These are phyloP conservation scores for Temnothorax rugatulus DNA, from an alignment of 2,888 invertebrate genomes.

Conservation along the genomic window DNA sequence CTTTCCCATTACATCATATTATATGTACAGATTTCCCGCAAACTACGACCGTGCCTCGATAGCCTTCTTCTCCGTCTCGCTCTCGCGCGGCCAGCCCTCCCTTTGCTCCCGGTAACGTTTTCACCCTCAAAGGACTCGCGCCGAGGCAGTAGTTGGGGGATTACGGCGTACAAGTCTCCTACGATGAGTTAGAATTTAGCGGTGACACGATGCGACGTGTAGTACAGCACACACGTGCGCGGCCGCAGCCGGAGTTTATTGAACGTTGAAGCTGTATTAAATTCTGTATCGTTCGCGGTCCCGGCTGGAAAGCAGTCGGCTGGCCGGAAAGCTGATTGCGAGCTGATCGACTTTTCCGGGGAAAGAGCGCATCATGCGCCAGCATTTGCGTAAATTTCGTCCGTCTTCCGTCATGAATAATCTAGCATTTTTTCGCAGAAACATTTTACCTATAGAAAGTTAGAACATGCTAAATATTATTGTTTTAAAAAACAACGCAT, in stretches of 20 bases:
- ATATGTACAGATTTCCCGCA: conserved; percentile 67
- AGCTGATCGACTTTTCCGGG: conserved; percentile 60
- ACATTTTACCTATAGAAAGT: background rate
- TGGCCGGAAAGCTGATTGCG: conserved; percentile 61
- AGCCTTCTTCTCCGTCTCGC: conserved; percentile 43
- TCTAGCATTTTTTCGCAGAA: background rate
- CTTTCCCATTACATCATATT: conserved; percentile 67
- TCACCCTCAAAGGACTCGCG: conserved; percentile 76
- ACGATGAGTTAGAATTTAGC: conserved; percentile 81
- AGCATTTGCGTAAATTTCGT: conserved; percentile 39
- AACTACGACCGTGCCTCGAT: conserved; percentile 62
- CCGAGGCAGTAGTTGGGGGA: conserved; percentile 71
- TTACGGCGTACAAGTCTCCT: conserved; percentile 78
- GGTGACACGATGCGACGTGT: conserved; percentile 71
- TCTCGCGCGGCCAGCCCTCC: conserved; percentile 45
- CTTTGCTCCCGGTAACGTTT: conserved; percentile 66
- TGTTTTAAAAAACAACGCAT: background rate
- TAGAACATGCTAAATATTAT: background rate
- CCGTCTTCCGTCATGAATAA: background rate
- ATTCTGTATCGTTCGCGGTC: conserved; percentile 73
- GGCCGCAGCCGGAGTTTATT: conserved; percentile 71
- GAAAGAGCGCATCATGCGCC: background rate
- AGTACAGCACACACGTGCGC: conserved; percentile 41
- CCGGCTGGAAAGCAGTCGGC: conserved; percentile 62
- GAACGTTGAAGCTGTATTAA: conserved; percentile 81